Evolutionary conservation across 2,113 vertebrate genomes (phyloP), one percentile per base, ranked within the genome.

Genomic region (Cathartes aura): DNA sequence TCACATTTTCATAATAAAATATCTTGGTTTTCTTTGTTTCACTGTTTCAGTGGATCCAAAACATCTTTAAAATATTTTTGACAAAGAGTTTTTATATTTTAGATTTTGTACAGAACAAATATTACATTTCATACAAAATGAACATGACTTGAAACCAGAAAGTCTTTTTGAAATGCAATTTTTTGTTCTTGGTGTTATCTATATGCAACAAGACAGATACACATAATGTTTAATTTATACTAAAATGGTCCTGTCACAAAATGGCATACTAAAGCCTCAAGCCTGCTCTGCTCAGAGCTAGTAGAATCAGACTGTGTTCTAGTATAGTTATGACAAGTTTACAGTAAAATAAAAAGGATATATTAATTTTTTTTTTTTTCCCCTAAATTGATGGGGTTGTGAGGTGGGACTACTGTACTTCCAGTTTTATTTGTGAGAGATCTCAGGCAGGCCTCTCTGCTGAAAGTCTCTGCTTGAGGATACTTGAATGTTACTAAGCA

Each of bases 331-430:
- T 48, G 27, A 29, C 8, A 87, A 76, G 2, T 4, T 72, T 80
- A 63, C 12, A 52, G 20, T 52, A 47, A 67, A 91, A 67, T 36
- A 52, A 72, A 60, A 68, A 5, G 5, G 8, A 48, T 19, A 32
- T n/a, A 53, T 36, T 11, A 32, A 42, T 56, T 34, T 60, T 32
- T 4, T 11, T 55, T 4, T 29, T 56, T 50, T 59, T 8, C 6
- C 1, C 4, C 2, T 34, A 30, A 59, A 38, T 4, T 27, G 27
- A 22, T 20, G 24, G 10, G 5, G 48, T 16, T 80, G 17, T 40
- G 26, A 64, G 0, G 0, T 50, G 12, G 24, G 10, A 63, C 29
- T 55, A 43, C 12, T 42, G 6, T 36, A 59, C 18, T 85, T 79
- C 18, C 13, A 42, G 16, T 47, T 93, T 43, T 48, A 6, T 73